Percentiles rank a stretch among this genome's conserved stretches.
Conservation (phyloP, 2,888 invertebrate genomes). For the Elysia crispata region DNA sequence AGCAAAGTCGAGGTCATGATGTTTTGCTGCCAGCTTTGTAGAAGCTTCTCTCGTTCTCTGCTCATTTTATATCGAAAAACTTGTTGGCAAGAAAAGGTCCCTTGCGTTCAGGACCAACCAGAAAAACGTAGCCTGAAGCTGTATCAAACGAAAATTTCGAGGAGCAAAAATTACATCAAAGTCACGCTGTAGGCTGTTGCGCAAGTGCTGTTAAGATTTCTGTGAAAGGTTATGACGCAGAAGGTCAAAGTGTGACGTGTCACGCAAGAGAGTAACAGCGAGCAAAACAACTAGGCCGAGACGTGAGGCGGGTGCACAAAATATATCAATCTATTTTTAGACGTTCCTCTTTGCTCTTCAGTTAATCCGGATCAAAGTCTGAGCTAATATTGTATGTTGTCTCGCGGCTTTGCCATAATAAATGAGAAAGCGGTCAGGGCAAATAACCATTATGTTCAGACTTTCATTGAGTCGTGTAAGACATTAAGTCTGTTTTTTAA, state of each 20-base stretch:
- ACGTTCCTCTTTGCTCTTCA: not conserved
- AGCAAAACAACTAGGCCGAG: not conserved
- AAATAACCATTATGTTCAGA: too few relatives aligned
- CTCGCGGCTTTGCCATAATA: too few relatives aligned
- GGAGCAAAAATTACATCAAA: not conserved
- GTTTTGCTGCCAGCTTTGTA: not conserved
- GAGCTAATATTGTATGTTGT: too few relatives aligned
- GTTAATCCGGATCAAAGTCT: not conserved
- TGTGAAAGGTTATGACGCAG: not conserved
- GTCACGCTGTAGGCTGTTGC: not conserved
- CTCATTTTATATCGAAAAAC: too few relatives aligned
- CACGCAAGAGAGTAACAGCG: not conserved
- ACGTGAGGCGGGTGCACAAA: not conserved
- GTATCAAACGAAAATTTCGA: not conserved
- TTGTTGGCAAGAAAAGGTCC: too few relatives aligned
- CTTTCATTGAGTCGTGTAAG: too few relatives aligned
- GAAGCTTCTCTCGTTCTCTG: not conserved
- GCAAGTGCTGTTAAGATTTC: not conserved
- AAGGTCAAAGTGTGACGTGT: not conserved
- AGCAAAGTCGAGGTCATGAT: not conserved
- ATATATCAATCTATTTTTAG: not conserved
- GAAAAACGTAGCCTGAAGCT: too few relatives aligned
- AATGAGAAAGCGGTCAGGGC: too few relatives aligned
- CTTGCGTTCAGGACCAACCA: too few relatives aligned
- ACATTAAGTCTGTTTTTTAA: too few relatives aligned